Evolutionary conservation across 2,797 vertebrate species (phyloP).

Genomic region (Bovichtus diacanthus): DNA sequence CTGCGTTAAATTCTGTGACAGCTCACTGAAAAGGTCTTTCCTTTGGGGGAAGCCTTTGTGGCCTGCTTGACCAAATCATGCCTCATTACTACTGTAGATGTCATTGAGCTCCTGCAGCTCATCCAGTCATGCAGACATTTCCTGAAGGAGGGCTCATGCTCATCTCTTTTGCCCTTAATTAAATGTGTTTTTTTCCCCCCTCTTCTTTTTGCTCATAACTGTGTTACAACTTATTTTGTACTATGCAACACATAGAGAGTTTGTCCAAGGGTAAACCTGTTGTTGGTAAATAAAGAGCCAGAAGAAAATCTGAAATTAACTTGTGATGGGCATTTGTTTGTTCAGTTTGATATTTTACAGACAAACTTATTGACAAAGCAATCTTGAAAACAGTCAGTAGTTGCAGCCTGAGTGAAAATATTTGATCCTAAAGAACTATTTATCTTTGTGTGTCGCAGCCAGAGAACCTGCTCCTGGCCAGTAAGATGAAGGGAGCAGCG

Average conservation of each 20-base stretch:
- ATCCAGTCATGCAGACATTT: conserved; percentile 53
- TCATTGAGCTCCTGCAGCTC: conserved; percentile 55
- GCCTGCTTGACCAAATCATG: conserved; percentile 51
- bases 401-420: not conserved
- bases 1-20: conserved; percentile 37
- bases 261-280: not conserved
- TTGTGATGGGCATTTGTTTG: not conserved
- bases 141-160: conserved; percentile 22
- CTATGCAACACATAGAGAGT: not conserved
- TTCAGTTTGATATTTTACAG: not conserved
- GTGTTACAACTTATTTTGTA: not conserved
- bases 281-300: not conserved
- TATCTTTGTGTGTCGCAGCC: conserved; percentile 83
- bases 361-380: not conserved
- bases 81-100: conserved; percentile 58
- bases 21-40: conserved; percentile 43
- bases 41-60: conserved; percentile 37
- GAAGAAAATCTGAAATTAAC: not conserved
- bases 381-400: not conserved
- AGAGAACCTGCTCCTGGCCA: conserved; percentile 97
- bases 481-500: conserved; percentile 98
- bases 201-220: conserved; percentile 6
- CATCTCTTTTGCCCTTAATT: conserved; percentile 40
- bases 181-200: not conserved
- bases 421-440: not conserved